Percentiles rank a stretch among this genome's conserved stretches.
These are phyloP conservation scores for Arctocebus calabarensis DNA, from an alignment of 2,797 vertebrate species.

Conservation along the genomic window DNA sequence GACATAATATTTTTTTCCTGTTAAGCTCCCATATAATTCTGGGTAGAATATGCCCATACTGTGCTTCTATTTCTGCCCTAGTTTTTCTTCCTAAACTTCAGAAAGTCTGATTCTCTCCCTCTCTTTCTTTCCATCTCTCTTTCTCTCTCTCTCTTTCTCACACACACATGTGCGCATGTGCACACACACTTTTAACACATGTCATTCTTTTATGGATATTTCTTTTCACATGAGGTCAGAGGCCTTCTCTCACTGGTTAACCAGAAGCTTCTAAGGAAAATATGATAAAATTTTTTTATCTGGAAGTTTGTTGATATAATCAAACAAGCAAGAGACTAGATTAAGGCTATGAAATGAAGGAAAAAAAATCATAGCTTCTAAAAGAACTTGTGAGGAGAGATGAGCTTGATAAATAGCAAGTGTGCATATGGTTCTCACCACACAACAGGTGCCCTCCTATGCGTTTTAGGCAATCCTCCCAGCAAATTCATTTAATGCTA, in stretches of 20 bases:
- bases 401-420: not conserved
- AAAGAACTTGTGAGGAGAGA: not conserved
- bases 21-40: conserved; percentile 75
- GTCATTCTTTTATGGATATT: not conserved
- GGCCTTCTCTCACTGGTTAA: not conserved
- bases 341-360: not conserved
- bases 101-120: not conserved
- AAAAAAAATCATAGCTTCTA: not conserved
- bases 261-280: not conserved
- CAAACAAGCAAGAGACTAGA: not conserved
- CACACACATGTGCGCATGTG: not conserved
- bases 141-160: not conserved
- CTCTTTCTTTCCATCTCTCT: not conserved
- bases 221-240: not conserved
- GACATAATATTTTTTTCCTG: conserved; percentile 75
- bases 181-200: not conserved
- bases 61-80: conserved; percentile 77
- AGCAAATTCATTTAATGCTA: not conserved
- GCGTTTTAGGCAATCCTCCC: not conserved
- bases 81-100: conserved; percentile 75
- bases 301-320: not conserved
- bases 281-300: not conserved
- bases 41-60: conserved; percentile 69
- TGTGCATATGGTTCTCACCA: not conserved
- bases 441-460: not conserved